phyloP scores from a whole-genome alignment of 2,113 vertebrate species.

The Hydropotes inermis region DNA sequence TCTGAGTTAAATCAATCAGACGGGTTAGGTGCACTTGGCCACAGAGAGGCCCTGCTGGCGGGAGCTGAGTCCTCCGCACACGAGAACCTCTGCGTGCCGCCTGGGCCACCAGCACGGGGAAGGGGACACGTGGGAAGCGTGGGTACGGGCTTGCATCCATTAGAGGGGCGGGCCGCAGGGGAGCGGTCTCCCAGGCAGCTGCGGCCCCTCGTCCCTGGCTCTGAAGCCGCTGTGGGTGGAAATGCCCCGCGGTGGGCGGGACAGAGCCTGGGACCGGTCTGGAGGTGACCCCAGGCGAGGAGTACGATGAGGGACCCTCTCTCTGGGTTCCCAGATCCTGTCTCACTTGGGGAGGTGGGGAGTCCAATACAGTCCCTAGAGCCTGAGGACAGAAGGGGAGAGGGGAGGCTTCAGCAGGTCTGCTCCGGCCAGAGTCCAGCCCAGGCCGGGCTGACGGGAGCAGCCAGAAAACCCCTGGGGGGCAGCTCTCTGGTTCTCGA shows the following conservation, averaged over 20 bases:
- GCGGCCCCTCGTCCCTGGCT: background rate
- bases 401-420: accelerated
- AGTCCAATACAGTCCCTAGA: background rate
- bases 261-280: background rate
- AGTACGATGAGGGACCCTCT: accelerated
- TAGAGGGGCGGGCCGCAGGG: constrained; percentile 63
- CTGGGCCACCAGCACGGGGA: constrained; percentile 34
- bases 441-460: accelerated
- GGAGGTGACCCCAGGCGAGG: background rate
- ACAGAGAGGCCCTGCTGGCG: constrained; percentile 53
- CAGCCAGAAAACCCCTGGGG: accelerated
- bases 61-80: constrained; percentile 39
- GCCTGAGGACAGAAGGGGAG: accelerated
- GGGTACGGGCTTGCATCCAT: constrained; percentile 88
- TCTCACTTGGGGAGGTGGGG: background rate
- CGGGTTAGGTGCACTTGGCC: constrained; percentile 71
- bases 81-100: constrained; percentile 57
- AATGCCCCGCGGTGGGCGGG: no score
- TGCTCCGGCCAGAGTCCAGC: background rate
- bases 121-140: background rate
- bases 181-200: background rate
- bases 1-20: constrained; percentile 74
- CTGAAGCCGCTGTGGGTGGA: background rate
- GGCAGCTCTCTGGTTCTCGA: background rate
- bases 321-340: background rate